phyloP scores from a whole-genome alignment of 2,113 vertebrate species.

The Leuciscus idus region DNA sequence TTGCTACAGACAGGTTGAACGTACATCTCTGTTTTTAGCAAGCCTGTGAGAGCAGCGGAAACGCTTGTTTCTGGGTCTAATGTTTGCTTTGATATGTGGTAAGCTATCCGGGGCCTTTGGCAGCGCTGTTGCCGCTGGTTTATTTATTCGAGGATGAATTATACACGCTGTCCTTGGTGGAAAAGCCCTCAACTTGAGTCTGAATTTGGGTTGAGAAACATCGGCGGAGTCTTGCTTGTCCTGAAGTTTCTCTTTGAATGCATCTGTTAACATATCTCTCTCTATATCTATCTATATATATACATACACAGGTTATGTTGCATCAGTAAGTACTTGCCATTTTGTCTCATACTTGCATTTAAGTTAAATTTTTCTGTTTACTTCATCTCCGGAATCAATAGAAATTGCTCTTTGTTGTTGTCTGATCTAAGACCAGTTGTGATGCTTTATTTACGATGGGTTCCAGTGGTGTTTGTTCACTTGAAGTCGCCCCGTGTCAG shows the following conservation, averaged over 20 bases:
- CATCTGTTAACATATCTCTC: not conserved
- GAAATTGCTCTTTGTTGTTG: constrained; percentile 16
- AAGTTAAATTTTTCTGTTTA: not conserved
- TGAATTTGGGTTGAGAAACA: not conserved
- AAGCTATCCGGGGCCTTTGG: constrained; percentile 1
- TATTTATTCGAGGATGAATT: constrained; percentile 30
- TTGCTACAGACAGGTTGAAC: not conserved
- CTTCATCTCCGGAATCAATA: constrained; percentile 2
- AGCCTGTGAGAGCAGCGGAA: constrained; percentile 23
- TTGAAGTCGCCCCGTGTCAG: not conserved
- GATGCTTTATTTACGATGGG: constrained; percentile 16
- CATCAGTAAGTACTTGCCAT: not conserved
- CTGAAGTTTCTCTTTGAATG: not conserved
- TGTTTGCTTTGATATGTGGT: constrained; percentile 41
- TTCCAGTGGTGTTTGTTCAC: not conserved
- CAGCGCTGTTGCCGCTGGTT: constrained; percentile 21
- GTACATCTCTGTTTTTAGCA: constrained; percentile 4
- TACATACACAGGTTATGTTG: not conserved
- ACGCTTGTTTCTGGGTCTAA: constrained; percentile 36
- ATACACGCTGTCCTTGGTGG: constrained; percentile 13
- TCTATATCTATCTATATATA: not conserved
- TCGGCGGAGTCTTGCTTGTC: not conserved
- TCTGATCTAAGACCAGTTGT: constrained; percentile 16
- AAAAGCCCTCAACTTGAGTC: not conserved
- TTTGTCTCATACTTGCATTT: not conserved